Percentiles rank a stretch among this genome's conserved stretches.
phyloP scores from a whole-genome alignment of 2,113 vertebrate species.

The Hyaena hyaena region DNA sequence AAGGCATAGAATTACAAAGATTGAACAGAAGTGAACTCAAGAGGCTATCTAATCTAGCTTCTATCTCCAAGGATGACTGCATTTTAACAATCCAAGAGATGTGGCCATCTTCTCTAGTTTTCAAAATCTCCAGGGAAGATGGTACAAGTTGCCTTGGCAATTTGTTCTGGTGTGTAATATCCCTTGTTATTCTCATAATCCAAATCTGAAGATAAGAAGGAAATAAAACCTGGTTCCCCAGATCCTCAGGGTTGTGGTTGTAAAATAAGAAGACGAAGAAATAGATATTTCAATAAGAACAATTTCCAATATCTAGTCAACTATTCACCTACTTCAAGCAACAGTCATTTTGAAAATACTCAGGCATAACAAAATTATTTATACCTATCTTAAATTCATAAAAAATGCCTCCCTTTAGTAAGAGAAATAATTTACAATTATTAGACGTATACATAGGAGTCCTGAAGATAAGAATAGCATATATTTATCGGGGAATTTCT shows the following conservation, averaged over 20 bases:
- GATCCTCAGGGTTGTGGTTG: neutral
- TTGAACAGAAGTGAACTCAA: constrained; percentile 30
- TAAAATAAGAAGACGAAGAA: neutral
- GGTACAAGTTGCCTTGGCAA: constrained; percentile 9
- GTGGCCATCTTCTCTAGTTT: constrained; percentile 18
- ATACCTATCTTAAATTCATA: neutral
- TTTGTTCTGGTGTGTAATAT: neutral
- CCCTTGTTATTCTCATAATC: constrained; percentile 40
- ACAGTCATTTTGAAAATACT: constrained; percentile 9
- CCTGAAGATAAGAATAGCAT: constrained; percentile 28
- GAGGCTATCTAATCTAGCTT: constrained; percentile 17
- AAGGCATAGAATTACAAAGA: constrained; percentile 40
- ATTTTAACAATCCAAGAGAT: constrained; percentile 40
- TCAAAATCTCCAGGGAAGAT: constrained; percentile 55
- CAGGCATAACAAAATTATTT: neutral
- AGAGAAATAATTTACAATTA: constrained; percentile 4
- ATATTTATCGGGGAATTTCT: neutral
- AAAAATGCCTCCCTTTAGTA: neutral
- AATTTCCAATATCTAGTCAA: neutral
- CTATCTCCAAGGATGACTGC: constrained; percentile 3
- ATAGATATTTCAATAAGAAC: neutral
- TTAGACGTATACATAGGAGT: neutral
- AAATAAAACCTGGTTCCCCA: constrained; percentile 5
- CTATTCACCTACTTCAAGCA: constrained; percentile 3
- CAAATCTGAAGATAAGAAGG: constrained; percentile 23